Conservation (phyloP, 64 coral and sea anemone species). For the Acropora yongei region DNA sequence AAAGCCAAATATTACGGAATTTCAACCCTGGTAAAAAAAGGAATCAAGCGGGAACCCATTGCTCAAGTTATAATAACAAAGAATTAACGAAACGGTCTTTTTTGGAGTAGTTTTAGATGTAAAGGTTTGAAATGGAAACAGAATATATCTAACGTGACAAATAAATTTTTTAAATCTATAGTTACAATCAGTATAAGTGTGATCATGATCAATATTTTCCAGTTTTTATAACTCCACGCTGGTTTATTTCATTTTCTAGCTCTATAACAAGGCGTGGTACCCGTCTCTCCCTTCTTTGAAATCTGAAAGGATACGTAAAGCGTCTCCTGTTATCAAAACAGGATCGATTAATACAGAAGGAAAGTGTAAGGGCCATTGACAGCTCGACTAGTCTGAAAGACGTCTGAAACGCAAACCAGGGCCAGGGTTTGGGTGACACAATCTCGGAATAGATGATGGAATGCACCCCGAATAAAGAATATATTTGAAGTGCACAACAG, state of each 20-base stretch:
- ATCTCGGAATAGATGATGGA: not conserved
- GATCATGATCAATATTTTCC: not conserved
- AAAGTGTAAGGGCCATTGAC: constrained; percentile 29
- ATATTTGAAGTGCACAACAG: constrained; percentile 14
- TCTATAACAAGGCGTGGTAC: not conserved
- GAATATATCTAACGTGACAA: too few relatives aligned
- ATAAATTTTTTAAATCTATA: too few relatives aligned
- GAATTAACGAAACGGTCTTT: too few relatives aligned
- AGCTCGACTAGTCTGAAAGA: constrained; percentile 69
- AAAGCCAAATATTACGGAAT: too few relatives aligned
- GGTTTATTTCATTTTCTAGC: not conserved
- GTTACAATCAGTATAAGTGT: too few relatives aligned
- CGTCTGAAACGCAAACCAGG: constrained; percentile 70
- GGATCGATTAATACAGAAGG: constrained; percentile 54
- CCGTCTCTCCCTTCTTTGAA: not conserved
- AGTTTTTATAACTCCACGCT: not conserved
- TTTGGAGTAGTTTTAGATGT: too few relatives aligned
- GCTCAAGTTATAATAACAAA: too few relatives aligned
- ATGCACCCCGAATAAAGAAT: constrained; percentile 38
- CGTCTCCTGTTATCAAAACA: not conserved
- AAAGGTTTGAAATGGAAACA: too few relatives aligned
- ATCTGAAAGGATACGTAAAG: not conserved
- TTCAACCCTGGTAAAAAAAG: too few relatives aligned
- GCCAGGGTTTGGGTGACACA: constrained; percentile 56
- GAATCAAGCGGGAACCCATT: too few relatives aligned